Conservation (phyloP, 2,888 invertebrate genomes). For the Lasioglossum zephyrum region DNA sequence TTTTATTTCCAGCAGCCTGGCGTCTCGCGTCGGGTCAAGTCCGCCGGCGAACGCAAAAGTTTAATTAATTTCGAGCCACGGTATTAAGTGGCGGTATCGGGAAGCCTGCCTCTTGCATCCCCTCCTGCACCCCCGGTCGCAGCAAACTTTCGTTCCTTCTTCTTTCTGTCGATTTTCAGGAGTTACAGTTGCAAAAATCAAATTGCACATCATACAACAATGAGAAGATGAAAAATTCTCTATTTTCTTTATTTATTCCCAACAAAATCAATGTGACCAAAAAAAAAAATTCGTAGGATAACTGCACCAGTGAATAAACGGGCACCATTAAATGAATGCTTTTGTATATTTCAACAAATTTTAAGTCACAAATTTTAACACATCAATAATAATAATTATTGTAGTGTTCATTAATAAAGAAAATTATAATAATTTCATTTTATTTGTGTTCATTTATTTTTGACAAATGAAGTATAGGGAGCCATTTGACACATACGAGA, state of each 20-base stretch:
- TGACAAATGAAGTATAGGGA: no score
- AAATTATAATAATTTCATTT: no score
- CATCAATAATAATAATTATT: no score
- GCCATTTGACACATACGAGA: no score
- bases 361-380: no score
- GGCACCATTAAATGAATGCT: no score
- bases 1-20: conserved; percentile 72
- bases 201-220: background rate
- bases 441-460: no score
- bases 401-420: no score
- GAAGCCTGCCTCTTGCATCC: conserved; percentile 39
- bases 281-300: no score
- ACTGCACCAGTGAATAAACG: no score
- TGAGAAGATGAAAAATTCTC: background rate
- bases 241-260: background rate
- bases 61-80: conserved; percentile 77
- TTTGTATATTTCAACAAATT: no score
- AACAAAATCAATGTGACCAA: background rate
- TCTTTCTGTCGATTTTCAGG: background rate
- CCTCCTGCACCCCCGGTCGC: background rate
- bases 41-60: conserved; percentile 72
- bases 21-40: conserved; percentile 22
- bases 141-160: conserved; percentile 33
- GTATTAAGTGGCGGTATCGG: conserved; percentile 75
- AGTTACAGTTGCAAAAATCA: background rate